Evolutionary conservation across 2,797 vertebrate genomes (phyloP).

Genomic region (Phoebastria nigripes): DNA sequence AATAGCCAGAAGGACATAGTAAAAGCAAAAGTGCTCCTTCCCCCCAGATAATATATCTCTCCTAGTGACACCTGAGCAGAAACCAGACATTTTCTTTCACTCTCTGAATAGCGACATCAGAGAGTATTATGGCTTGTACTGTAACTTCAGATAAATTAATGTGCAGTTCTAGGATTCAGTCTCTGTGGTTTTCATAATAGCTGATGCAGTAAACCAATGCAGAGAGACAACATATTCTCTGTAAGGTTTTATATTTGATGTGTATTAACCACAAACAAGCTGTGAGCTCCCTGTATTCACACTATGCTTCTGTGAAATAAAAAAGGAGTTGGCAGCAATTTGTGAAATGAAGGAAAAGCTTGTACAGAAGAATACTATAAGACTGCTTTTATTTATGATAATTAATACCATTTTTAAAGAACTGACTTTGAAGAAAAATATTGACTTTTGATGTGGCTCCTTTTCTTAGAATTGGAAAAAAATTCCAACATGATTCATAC

Average conservation of each 20-base stretch:
- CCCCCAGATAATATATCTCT: neutral
- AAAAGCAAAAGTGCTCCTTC: constrained; percentile 39
- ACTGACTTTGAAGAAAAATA: neutral
- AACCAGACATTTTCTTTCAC: constrained; percentile 53
- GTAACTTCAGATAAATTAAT: constrained; percentile 56
- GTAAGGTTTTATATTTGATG: neutral
- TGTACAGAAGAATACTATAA: neutral
- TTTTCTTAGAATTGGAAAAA: neutral
- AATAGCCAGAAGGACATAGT: constrained; percentile 28
- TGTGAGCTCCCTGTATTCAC: neutral
- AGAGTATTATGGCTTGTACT: constrained; percentile 77
- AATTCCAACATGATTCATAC: neutral
- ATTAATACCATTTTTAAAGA: neutral
- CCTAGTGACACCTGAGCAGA: constrained; percentile 55
- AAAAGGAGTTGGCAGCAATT: neutral
- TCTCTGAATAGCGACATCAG: constrained; percentile 48
- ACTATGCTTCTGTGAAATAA: neutral
- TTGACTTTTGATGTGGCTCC: neutral
- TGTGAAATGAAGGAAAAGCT: neutral
- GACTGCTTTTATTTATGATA: neutral
- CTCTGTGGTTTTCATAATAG: neutral
- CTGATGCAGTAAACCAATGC: neutral
- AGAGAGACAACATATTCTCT: constrained; percentile 2
- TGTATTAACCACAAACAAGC: neutral
- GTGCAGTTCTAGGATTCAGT: constrained; percentile 29